A percentile compares a stretch with the other conserved stretches of the same genome.
Conservation (phyloP, 2,113 vertebrate genomes). For the Cricetomys ansorgei region DNA sequence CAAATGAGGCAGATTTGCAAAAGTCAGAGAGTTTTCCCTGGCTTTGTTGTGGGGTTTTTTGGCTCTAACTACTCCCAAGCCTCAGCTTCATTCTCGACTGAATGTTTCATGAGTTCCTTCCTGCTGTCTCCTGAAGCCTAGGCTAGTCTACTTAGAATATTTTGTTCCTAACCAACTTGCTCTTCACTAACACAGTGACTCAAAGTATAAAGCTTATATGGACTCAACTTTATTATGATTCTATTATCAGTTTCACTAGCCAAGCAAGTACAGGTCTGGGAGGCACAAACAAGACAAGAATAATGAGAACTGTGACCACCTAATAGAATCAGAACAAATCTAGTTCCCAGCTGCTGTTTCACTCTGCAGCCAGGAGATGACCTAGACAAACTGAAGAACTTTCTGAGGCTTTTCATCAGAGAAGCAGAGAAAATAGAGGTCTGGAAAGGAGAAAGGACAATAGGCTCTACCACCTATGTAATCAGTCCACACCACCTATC, state of each 20-base stretch:
- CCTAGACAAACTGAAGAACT: conserved; percentile 14
- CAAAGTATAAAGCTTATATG: neutral
- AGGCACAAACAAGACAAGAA: neutral
- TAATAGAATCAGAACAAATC: neutral
- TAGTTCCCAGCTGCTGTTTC: neutral
- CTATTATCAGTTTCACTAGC: neutral
- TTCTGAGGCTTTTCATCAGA: neutral
- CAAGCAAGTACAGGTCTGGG: neutral
- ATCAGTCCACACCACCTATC: neutral
- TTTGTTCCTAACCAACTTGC: neutral
- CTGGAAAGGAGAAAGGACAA: neutral
- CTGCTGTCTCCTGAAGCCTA: neutral
- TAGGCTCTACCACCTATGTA: neutral
- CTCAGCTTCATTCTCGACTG: neutral
- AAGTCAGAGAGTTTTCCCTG: neutral
- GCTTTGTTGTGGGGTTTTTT: neutral
- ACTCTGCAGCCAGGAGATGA: neutral
- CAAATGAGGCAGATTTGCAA: neutral
- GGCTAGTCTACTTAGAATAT: neutral
- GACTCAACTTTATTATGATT: neutral
- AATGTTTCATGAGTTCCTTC: neutral
- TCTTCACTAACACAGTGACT: neutral
- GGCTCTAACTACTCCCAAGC: neutral
- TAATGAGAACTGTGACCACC: neutral
- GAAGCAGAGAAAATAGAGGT: conserved; percentile 26